Base-by-base conservation (phyloP, 1,140 invertebrate species). In the Pseudomyrmex dendroicus region DNA sequence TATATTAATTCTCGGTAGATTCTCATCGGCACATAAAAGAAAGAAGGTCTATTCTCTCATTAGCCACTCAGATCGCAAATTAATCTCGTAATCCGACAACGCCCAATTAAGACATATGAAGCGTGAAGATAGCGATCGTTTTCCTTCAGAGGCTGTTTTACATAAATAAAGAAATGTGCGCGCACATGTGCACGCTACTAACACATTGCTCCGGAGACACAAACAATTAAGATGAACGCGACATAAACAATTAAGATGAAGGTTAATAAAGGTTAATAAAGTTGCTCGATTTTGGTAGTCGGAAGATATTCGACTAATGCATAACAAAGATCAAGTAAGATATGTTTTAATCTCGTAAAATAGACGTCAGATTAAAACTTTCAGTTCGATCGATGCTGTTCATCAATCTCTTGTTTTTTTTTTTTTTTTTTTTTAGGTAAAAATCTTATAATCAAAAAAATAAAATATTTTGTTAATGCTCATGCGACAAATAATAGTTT, bases 101-200 rank as follows among this genome's bases (percentile, higher is more conserved):
- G 90, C 87, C 89, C 89, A 91, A 92, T 92, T 92, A 91, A 89
- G 84, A 84, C 88, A 90, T 91, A 91, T 89, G 90, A 91, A 91
- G 89, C 88, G 89, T 88, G 76, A 89, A 89, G 87, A 90, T 90
- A 89, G 85, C 84, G 84, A 91, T 90, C 89, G 84, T 73, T 56
- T 85, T 88, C 62, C 80, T 88, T 85, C 84, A 72, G 78, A 50
- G 13, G 48, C 35, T 68, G 25, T 54, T 76, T 57, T 46, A 66
- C 82, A 54, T 73, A 80, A 56, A 72, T 22, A 44, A 83, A 74
- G 20, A 52, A 73, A 80, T 57, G 22, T 66, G 25, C 61, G 20
- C 25, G 82, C 56, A 20, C 9, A n/a, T 13, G 20, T 64, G 25
- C 67, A 52, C 35, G 35, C 35, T 72, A 80, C 66, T 72, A 7